These are phyloP conservation scores for Illadopsis cleaveri DNA, from an alignment of 2,113 vertebrate genomes.

Conservation along the genomic window DNA sequence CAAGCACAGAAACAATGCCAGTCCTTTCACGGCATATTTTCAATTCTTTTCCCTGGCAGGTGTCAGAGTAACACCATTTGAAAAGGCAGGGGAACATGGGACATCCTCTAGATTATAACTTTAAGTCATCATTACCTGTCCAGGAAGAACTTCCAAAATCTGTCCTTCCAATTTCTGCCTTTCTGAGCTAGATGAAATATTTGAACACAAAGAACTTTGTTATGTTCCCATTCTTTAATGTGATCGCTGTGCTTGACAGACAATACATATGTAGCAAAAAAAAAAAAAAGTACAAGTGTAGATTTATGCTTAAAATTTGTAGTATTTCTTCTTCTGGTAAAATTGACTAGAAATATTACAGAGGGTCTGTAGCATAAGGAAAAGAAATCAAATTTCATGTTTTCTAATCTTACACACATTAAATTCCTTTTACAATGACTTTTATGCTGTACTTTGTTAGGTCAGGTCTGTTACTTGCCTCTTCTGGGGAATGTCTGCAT, in stretches of 20 bases:
- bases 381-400: conserved; percentile 58
- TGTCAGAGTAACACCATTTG: not conserved
- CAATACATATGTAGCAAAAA: not conserved
- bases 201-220: not conserved
- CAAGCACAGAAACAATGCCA: not conserved
- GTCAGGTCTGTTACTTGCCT: conserved; percentile 29
- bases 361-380: conserved; percentile 43
- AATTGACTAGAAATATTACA: not conserved
- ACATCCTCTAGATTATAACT: not conserved
- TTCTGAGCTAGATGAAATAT: not conserved
- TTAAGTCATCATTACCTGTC: not conserved
- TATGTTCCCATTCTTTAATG: not conserved
- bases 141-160: not conserved
- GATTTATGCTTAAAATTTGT: not conserved
- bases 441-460: conserved; percentile 49
- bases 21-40: not conserved
- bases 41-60: not conserved
- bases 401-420: conserved; percentile 14
- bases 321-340: not conserved
- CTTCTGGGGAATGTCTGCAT: conserved; percentile 30
- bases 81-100: not conserved
- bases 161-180: not conserved
- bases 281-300: not conserved
- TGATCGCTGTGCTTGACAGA: not conserved
- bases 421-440: conserved; percentile 45